Evolutionary conservation across 2,888 invertebrate species (phyloP), one percentile per base, ranked within the genome.

Genomic region (Ypsolopha scabrella): DNA sequence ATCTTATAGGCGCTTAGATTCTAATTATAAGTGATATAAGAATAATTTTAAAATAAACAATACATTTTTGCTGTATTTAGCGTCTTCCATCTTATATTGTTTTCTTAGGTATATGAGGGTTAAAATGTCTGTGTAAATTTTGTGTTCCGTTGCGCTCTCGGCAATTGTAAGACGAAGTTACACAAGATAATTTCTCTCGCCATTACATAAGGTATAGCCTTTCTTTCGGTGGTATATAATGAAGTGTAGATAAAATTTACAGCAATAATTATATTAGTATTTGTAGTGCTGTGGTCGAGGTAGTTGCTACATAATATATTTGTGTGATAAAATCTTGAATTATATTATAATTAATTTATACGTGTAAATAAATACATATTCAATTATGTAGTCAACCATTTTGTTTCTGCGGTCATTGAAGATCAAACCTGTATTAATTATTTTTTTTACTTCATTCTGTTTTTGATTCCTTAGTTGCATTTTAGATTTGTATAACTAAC

Each of bases 1-100:
- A 48, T 48, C 24, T 38, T 39, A 39, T 48, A 48, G 38, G 39
- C 39, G 39, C 48, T 39, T 38, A 48, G 48, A 48, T 36, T 48
- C 10, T 38, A 48, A 48, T 24, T 48, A n/a, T 82, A 82, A 82
- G 82, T 81, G 80, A 83, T 83, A 82, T 79, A 35, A 77, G 74
- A 68, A 58, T 62, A 62, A 61, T 60, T 68, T 71, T 67, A 77
- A 72, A 75, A 78, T 80, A 75, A 74, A 75, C 69, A 68, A 80
- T 78, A 80, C 71, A 75, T 75, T 75, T 77, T 79, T 82, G 85
- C 83, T 86, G 82, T 86, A 81, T 80, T 81, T 85, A 83, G 83
- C 85, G 85, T 86, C 85, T 86, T 86, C 85, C 85, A 86, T 77
- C 81, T 80, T 70, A 58, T 76, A 76, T 80, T 72, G 68, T 72